A percentile compares a stretch with the other conserved stretches of the same genome.
Conservation (phyloP, 1,140 invertebrate genomes). For the Halotydeus destructor region DNA sequence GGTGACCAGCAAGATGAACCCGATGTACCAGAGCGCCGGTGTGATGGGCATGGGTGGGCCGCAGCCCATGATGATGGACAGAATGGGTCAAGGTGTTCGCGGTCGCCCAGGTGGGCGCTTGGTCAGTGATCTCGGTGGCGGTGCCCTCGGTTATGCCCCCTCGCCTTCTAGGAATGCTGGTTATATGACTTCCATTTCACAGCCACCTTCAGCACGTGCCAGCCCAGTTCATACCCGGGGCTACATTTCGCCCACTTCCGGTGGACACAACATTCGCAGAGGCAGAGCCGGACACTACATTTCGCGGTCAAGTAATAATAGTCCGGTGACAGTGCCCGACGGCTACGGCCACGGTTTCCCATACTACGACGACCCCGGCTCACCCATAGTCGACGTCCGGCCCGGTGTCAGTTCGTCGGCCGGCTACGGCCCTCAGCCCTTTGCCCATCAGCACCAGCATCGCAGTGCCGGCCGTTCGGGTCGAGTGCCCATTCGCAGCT, state of each 20-base stretch:
- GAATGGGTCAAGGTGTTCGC: too few species aligned
- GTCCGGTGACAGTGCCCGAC: conserved; percentile 16
- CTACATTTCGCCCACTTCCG: neutral
- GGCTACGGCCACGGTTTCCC: conserved; percentile 14
- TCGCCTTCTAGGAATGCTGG: neutral
- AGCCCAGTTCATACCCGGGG: conserved; percentile 11
- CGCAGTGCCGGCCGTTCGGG: neutral
- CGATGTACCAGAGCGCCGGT: too few species aligned
- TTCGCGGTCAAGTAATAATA: conserved; percentile 18
- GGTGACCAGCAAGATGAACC: too few species aligned
- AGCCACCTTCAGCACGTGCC: conserved; percentile 14
- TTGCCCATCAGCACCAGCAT: too few species aligned
- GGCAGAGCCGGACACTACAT: conserved; percentile 4
- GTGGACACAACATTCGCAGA: too few species aligned
- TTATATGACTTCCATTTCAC: conserved; percentile 16
- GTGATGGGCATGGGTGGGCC: too few species aligned
- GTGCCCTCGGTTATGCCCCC: too few species aligned
- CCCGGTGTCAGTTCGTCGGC: too few species aligned
- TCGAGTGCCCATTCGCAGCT: conserved; percentile 32
- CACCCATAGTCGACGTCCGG: conserved; percentile 39
- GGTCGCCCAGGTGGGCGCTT: too few species aligned
- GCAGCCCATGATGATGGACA: too few species aligned
- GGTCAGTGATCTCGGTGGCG: too few species aligned
- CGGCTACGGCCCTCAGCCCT: conserved; percentile 5
- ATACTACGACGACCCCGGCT: conserved; percentile 46